phyloP scores from a whole-genome alignment of 1,140 invertebrate species.

The Zaprionus ghesquierei region DNA sequence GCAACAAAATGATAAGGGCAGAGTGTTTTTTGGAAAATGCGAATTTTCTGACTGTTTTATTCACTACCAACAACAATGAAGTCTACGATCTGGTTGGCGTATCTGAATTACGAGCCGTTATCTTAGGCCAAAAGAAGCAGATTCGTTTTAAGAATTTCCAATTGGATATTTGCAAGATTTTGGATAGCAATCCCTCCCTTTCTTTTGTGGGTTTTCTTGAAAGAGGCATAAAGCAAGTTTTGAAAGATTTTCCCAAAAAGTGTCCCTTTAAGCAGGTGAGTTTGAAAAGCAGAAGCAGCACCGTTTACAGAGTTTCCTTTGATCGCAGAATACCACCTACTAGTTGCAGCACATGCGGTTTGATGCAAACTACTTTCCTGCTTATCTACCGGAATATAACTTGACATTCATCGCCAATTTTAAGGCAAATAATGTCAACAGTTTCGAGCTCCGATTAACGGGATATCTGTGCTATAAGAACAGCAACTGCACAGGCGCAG shows the following conservation, averaged over 20 bases:
- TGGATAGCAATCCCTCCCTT: background rate
- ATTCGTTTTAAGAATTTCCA: background rate
- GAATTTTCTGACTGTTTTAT: background rate
- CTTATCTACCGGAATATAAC: constrained; percentile 1
- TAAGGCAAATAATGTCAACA: background rate
- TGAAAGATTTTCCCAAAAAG: background rate
- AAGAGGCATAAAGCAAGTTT: background rate
- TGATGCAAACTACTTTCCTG: background rate
- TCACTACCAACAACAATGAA: background rate
- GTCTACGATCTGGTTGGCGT: background rate
- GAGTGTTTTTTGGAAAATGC: background rate
- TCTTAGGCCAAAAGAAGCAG: background rate
- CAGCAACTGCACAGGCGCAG: background rate
- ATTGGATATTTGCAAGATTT: constrained; percentile 2
- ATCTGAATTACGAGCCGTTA: background rate
- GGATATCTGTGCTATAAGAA: background rate
- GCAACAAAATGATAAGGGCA: background rate
- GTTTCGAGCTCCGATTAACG: background rate
- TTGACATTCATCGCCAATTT: constrained; percentile 12
- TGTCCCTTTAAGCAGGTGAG: constrained; percentile 17
- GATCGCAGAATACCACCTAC: constrained; percentile 8
- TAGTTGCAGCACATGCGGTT: background rate
- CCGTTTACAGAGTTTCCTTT: background rate
- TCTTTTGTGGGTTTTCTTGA: background rate
- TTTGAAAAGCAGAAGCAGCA: background rate